Conservation (phyloP, 1,140 invertebrate genomes). For the Drosophila trapezifrons region DNA sequence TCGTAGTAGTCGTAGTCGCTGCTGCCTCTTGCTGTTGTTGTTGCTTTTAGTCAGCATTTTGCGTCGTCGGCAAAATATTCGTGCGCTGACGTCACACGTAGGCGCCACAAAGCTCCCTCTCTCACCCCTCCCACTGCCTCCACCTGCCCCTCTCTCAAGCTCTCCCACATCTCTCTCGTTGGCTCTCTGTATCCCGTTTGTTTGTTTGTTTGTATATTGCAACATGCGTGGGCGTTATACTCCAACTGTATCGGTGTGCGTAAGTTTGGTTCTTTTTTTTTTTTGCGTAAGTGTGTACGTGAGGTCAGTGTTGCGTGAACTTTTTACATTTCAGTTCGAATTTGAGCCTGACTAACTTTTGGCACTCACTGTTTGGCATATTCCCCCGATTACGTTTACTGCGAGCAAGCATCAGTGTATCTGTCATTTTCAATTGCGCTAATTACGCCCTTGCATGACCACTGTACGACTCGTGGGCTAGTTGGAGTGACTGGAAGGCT, state of each 20-base stretch:
- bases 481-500: conserved; percentile 18
- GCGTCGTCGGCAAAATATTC: conserved; percentile 68
- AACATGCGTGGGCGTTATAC: conserved; percentile 71
- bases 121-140: background rate
- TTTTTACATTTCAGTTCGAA: conserved; percentile 49
- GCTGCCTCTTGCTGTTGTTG: conserved; percentile 26
- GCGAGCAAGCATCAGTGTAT: conserved; percentile 24
- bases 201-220: conserved; percentile 65
- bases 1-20: conserved; percentile 46
- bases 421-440: conserved; percentile 26
- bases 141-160: no score
- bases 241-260: conserved; percentile 23
- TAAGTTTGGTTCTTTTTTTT: conserved; percentile 10
- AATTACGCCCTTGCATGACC: conserved; percentile 41
- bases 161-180: background rate
- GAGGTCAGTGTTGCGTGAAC: conserved; percentile 66
- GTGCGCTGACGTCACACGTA: conserved; percentile 70
- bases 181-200: conserved; percentile 23
- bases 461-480: conserved; percentile 14
- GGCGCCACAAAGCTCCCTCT: conserved; percentile 59
- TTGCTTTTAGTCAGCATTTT: conserved; percentile 54
- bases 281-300: conserved; percentile 24
- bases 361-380: conserved; percentile 27
- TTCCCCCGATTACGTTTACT: conserved; percentile 13
- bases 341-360: conserved; percentile 4